These are phyloP conservation scores for Drosophila paranaensis DNA, from an alignment of 2,888 invertebrate genomes.

Conservation along the genomic window DNA sequence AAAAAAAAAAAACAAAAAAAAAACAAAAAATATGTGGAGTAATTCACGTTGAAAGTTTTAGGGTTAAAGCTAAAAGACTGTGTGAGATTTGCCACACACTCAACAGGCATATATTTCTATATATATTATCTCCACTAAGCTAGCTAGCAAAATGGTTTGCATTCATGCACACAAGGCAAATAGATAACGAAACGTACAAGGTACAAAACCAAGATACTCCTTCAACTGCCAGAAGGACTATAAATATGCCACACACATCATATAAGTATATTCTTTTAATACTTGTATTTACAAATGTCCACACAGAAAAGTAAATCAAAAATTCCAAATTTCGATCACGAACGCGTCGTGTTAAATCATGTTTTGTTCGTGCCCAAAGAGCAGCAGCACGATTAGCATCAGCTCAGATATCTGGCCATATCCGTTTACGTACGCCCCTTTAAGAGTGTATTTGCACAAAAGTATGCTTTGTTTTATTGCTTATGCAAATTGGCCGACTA, in stretches of 20 bases:
- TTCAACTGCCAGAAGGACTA: not conserved
- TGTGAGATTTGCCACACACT: too few species aligned
- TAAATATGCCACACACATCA: not conserved
- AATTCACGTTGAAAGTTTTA: too few species aligned
- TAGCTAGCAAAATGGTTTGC: too few species aligned
- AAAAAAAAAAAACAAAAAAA: too few species aligned
- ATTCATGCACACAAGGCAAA: too few species aligned
- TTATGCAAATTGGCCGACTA: slow-evolving; percentile 70
- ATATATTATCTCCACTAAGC: too few species aligned
- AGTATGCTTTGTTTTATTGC: slow-evolving; percentile 55
- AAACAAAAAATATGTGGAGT: too few species aligned
- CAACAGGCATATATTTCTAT: too few species aligned
- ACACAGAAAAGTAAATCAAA: not conserved
- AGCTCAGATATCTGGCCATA: slow-evolving; percentile 12
- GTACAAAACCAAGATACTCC: not conserved
- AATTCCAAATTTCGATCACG: slow-evolving; percentile 3
- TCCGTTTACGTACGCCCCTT: not conserved
- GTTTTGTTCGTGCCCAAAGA: slow-evolving; percentile 1
- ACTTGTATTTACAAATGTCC: not conserved
- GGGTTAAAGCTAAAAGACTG: too few species aligned
- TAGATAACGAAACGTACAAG: too few species aligned
- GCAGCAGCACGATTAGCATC: slow-evolving; percentile 5
- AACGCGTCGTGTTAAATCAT: slow-evolving; percentile 3
- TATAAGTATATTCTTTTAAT: not conserved
- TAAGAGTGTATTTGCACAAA: slow-evolving; percentile 14